These are phyloP conservation scores for Penaeus vannamei DNA, from an alignment of 1,140 invertebrate species.

Conservation along the genomic window DNA sequence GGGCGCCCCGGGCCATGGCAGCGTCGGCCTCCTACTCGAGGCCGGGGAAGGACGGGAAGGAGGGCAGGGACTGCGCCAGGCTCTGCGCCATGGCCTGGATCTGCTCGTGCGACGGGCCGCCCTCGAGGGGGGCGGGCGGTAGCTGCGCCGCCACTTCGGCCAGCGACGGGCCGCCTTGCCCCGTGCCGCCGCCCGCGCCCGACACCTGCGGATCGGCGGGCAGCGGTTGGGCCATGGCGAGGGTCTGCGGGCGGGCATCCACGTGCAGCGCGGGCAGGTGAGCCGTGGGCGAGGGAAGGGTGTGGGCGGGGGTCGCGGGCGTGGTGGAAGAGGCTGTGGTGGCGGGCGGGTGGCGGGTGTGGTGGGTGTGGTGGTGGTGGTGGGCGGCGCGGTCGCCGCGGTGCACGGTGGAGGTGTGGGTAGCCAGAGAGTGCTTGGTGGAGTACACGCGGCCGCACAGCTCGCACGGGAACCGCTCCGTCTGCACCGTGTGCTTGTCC, in stretches of 20 bases:
- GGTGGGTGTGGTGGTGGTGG: constrained; percentile 36
- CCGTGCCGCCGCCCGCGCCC: constrained; percentile 8
- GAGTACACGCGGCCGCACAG: constrained; percentile 67
- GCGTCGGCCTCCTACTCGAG: constrained; percentile 34
- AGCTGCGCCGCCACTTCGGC: constrained; percentile 55
- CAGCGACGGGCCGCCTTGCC: constrained; percentile 39
- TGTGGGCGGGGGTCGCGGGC: constrained; percentile 13
- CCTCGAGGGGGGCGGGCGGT: constrained; percentile 53
- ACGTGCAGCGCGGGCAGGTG: constrained; percentile 25
- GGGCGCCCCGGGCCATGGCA: background rate
- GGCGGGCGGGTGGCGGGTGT: constrained; percentile 23
- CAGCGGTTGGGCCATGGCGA: background rate
- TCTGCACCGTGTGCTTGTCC: constrained; percentile 67
- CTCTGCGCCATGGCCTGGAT: constrained; percentile 62
- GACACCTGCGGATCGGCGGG: background rate
- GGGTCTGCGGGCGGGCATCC: constrained; percentile 24
- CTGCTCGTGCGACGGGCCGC: constrained; percentile 62
- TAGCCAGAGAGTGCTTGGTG: constrained; percentile 73
- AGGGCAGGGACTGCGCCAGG: constrained; percentile 57
- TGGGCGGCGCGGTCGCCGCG: constrained; percentile 74
- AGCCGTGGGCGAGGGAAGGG: background rate
- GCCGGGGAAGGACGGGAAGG: constrained; percentile 53
- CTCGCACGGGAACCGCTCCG: constrained; percentile 70
- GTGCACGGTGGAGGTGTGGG: constrained; percentile 91
- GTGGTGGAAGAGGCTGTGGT: background rate